Base-by-base conservation (phyloP, 2,797 vertebrate species). In the Selene dorsalis region DNA sequence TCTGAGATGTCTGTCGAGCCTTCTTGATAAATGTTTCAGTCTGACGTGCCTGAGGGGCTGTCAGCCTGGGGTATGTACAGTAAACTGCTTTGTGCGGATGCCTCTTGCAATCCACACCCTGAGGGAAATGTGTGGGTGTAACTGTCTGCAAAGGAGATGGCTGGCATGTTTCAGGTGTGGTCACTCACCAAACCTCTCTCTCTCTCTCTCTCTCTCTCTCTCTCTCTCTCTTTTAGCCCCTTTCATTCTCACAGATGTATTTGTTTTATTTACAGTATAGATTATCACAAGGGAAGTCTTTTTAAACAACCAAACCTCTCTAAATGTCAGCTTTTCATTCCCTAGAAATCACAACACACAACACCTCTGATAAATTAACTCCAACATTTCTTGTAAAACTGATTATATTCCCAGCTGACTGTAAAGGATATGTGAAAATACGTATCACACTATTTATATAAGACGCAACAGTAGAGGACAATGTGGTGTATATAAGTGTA, bases 111-210 rank as follows among this genome's bases (percentile, higher is more conserved):
- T 45, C 60, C 39, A 62, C 41, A 14, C 17, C 59, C 24, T 26
- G 3, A 1, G 47, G 17, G 53, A 75, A 61, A 77, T 18, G 20
- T 59, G 62, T 20, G n/a, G 61, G 62, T 17, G 53, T 45, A 53
- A 59, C 61, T 55, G 28, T 30, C 24, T 48, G n/a, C n/a, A n/a
- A n/a, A n/a, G 14, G 16, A 48, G 56, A 7, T 30, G 1, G 12
- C 22, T 62, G 64, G 30, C 50, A 45, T 57, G 35, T 60, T 72
- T 43, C 50, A 80, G 66, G 71, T 48, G 73, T 47, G 74, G 71
- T 67, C 0, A 1, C 18, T 26, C 22, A 45, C 7, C 5, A 4
- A 75, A 74, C 39, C 3, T 22, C 45, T 16, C 64, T 41, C 45
- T 39, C 38, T 39, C 4, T 35, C 32, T 35, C 32, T 35, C 32